Base-by-base conservation (phyloP, 1,140 invertebrate genomes). In the Drosophila eugracilis region DNA sequence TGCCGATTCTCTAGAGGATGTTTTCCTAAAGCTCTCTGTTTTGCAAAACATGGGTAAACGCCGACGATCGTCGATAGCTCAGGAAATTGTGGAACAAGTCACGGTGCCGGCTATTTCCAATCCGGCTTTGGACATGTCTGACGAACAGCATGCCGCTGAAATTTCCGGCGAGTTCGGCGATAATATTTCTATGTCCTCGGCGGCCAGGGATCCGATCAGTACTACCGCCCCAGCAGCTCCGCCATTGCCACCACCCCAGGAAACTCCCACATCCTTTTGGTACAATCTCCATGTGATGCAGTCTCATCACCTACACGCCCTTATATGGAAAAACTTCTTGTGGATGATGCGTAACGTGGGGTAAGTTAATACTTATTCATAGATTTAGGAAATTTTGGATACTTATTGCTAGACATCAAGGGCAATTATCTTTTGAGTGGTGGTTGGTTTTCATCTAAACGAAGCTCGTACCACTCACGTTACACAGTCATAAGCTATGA, bases 251-350 rank as follows among this genome's bases (percentile, higher is more conserved):
- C 94, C 94, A 1, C 94, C 94, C 36, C 93, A 95, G 34, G 93
- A 94, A 15, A 92, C 91, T 7, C 92, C 75, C 63, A 88, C 62
- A 28, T 91, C 92, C 0, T 93, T 92, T 47, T 89, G 92, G 36
- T 94, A 95, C 49, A 92, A 94, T 21, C 92, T 95, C 2, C 94
- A 94, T 89, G 93, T 96, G 37, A 92, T 96, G 78, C 93, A 95
- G 77, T 89, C 92, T 21, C 92, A 94, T 83, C 96, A 97, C 69
- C 96, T 97, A 93, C 94, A 94, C 48, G 97, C 97, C 19, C 92
- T 98, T 4, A 94, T 97, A 36, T 96, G 97, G 93, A 99, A 99
- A 89, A 99, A 99, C 92, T 96, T 98, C 78, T 93, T 97, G 54
- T 94, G 96, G 92, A 95, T 98, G 93, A 96, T 96, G 93, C 94